Base-by-base conservation (phyloP, 2,888 invertebrate genomes). In the Quadriops clusia region DNA sequence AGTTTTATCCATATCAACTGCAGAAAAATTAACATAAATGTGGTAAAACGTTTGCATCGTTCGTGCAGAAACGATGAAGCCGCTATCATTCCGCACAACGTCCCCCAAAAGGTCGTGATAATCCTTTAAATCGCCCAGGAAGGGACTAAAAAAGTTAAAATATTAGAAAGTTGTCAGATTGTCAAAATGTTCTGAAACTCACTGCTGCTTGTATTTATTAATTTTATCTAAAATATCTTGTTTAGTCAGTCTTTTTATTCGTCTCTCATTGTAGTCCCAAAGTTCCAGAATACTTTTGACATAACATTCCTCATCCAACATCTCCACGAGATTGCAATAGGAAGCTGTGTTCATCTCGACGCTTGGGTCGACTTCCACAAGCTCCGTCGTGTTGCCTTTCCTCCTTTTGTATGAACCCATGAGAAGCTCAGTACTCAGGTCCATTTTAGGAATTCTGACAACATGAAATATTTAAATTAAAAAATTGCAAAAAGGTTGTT, bases 221-320 rank as follows among this genome's bases (percentile, higher is more conserved):
- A 83, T 49, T 47, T 65, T 68, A 11, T 60, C 48, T 20, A 79
- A 49, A 41, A 83, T 76, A 34, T 79, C 72, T 32, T 70, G 54
- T 45, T 66, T 68, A 2, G 74, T 72, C 34, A 73, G 52, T 40
- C 61, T 62, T 14, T 52, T 51, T 31, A 82, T 67, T 36, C 59
- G 42, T 17, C 60, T 56, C 33, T 58, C 54, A 49, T 77, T 63
- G 50, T 67, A 77, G 23, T 70, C 64, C 80, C 81, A 84, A 40
- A 83, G 56, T 51, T 82, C 81, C 39, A 80, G 56, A 37, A 82
- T 63, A 54, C 74, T 81, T 40, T 67, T 58, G 38, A 72, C 64
- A 33, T 72, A 67, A 51, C 83, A 84, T 21, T 67, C 67, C 28
- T 58, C 54, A 36, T 69, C 67, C 49, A 82, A 67, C 33, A 58